phyloP scores from a whole-genome alignment of 2,888 invertebrate species.

The Cheilosia grossa region DNA sequence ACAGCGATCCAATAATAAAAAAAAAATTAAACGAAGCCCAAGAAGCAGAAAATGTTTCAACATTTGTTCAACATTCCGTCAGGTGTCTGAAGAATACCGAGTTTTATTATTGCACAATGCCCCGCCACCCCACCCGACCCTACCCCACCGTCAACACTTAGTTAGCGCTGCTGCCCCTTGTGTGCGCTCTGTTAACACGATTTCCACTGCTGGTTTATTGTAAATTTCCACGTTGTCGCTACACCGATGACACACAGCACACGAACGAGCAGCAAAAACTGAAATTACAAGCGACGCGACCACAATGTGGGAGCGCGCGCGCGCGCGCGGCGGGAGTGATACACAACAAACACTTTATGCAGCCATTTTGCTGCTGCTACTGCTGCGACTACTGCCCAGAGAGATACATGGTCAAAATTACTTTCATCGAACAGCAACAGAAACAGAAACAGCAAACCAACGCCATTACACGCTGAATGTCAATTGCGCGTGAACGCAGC shows the following conservation, averaged over 20 bases:
- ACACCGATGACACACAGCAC: conserved; percentile 34
- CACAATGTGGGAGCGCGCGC: not conserved
- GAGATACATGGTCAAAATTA: conserved; percentile 75
- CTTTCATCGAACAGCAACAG: conserved; percentile 60
- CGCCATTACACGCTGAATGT: conserved; percentile 57
- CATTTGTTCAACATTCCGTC: conserved; percentile 71
- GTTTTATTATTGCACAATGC: conserved; percentile 23
- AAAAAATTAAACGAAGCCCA: not conserved
- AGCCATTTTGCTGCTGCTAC: conserved; percentile 47
- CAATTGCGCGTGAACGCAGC: conserved; percentile 59
- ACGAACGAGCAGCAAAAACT: conserved; percentile 22
- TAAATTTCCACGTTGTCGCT: conserved; percentile 51
- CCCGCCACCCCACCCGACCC: not conserved
- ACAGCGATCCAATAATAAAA: not conserved
- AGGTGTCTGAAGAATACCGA: conserved; percentile 63
- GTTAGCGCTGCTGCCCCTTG: conserved; percentile 1
- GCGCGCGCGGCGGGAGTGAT: conserved; percentile 21
- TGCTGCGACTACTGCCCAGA: conserved; percentile 24
- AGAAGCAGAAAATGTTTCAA: conserved; percentile 1
- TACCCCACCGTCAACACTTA: conserved; percentile 23
- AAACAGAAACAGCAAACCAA: conserved; percentile 8
- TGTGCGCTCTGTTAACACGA: conserved; percentile 35
- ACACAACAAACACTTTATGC: conserved; percentile 53
- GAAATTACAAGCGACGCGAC: not conserved
- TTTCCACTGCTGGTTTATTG: conserved; percentile 37